Conservation (phyloP, 2,113 vertebrate genomes). For the Neolamprologus caudopunctatus region DNA sequence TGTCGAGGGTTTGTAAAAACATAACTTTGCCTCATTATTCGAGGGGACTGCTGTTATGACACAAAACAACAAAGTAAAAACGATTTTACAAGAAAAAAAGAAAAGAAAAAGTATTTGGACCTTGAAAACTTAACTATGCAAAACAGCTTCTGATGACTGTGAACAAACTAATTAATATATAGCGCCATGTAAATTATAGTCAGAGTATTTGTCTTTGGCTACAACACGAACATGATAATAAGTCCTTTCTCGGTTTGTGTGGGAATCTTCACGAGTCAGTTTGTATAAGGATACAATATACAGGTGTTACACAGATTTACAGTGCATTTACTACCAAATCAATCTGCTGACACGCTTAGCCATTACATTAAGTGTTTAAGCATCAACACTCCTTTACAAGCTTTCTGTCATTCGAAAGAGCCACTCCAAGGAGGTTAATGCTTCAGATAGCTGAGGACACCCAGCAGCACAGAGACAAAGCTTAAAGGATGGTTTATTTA, state of each 20-base stretch:
- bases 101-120: neutral
- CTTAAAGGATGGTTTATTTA: neutral
- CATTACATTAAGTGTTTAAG: neutral
- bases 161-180: neutral
- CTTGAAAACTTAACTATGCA: neutral
- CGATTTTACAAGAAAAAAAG: neutral
- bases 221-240: neutral
- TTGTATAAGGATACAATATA: neutral
- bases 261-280: neutral
- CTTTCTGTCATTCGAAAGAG: neutral
- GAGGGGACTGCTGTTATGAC: neutral
- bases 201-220: neutral
- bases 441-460: neutral
- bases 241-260: neutral
- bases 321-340: neutral
- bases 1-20: neutral
- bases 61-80: neutral
- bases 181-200: neutral
- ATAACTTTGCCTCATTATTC: neutral
- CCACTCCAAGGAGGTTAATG: neutral
- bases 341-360: neutral
- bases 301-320: neutral
- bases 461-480: neutral
- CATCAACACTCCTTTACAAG: neutral
- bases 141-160: neutral